A percentile compares a stretch with the other conserved stretches of the same genome.
These are phyloP conservation scores for Aricia artaxerxes DNA, from an alignment of 2,888 invertebrate genomes.

Conservation along the genomic window DNA sequence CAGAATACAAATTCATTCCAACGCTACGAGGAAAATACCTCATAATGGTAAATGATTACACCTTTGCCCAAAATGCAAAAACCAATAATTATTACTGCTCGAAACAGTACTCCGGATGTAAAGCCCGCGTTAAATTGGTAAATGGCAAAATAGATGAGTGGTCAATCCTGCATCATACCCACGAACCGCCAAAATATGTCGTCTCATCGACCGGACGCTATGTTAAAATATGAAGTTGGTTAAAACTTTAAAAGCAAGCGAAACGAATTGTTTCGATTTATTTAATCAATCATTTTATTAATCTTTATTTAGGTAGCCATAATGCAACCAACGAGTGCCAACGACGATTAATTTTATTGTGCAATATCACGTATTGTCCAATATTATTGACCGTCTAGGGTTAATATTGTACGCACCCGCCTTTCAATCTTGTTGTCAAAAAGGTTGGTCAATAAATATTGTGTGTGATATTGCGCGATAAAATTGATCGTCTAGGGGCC, in stretches of 20 bases:
- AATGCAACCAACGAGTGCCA: too few species aligned
- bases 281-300: background rate
- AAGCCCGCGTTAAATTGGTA: slow-evolving; percentile 43
- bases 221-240: slow-evolving; percentile 35
- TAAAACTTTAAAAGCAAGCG: background rate
- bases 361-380: too few species aligned
- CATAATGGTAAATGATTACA: slow-evolving; percentile 49
- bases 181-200: slow-evolving; percentile 41
- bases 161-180: slow-evolving; percentile 36
- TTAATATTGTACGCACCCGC: too few species aligned
- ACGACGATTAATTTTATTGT: too few species aligned
- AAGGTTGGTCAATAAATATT: too few species aligned
- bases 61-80: slow-evolving; percentile 46
- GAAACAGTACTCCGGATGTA: slow-evolving; percentile 47
- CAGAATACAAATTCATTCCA: slow-evolving; percentile 40
- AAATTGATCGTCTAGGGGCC: too few species aligned
- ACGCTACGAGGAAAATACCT: slow-evolving; percentile 46
- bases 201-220: slow-evolving; percentile 38
- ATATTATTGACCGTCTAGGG: too few species aligned
- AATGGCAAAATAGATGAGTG: slow-evolving; percentile 37
- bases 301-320: too few species aligned
- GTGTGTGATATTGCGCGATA: too few species aligned
- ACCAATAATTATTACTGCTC: slow-evolving; percentile 44
- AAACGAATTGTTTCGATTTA: background rate
- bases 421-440: too few species aligned